Percentiles rank a stretch among this genome's conserved stretches.
These are phyloP conservation scores for Temnothorax nylanderi DNA, from an alignment of 1,140 invertebrate species.

Conservation along the genomic window DNA sequence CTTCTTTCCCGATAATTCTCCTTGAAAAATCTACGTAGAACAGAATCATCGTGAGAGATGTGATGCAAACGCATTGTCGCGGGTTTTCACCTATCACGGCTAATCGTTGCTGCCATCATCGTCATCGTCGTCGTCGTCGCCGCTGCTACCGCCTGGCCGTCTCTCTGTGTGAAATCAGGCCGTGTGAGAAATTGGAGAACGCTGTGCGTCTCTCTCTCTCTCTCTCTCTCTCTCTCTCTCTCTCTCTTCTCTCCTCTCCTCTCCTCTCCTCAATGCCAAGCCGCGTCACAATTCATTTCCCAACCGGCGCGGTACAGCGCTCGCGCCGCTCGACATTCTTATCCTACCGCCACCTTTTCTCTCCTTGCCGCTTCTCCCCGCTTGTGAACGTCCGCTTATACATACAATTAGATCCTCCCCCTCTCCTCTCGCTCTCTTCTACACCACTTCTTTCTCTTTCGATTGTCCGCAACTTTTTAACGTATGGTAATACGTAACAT, in stretches of 20 bases:
- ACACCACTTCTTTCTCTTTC: conserved; percentile 20
- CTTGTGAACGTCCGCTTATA: conserved; percentile 30
- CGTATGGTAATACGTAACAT: not conserved
- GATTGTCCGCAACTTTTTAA: conserved; percentile 7
- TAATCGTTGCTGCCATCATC: not conserved
- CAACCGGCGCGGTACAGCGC: conserved; percentile 51
- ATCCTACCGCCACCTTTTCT: conserved; percentile 61
- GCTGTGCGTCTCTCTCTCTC: conserved; percentile 20
- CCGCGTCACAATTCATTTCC: conserved; percentile 73
- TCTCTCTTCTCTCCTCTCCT: conserved; percentile 22
- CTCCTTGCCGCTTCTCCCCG: conserved; percentile 17
- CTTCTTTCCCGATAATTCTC: not conserved
- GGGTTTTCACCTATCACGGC: conserved; percentile 42
- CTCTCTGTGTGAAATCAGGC: conserved; percentile 55
- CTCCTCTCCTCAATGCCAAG: conserved; percentile 66
- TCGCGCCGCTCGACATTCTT: conserved; percentile 69
- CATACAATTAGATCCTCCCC: conserved; percentile 67
- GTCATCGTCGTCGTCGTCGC: not conserved
- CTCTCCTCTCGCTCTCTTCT: not conserved
- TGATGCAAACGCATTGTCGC: conserved; percentile 57
- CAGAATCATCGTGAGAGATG: conserved; percentile 18
- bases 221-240: conserved; percentile 6
- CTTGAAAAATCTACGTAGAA: conserved; percentile 58
- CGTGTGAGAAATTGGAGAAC: conserved; percentile 67
- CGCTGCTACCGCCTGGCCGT: not conserved